Conservation (phyloP, 2,113 vertebrate species). For the Arenaria interpres region DNA sequence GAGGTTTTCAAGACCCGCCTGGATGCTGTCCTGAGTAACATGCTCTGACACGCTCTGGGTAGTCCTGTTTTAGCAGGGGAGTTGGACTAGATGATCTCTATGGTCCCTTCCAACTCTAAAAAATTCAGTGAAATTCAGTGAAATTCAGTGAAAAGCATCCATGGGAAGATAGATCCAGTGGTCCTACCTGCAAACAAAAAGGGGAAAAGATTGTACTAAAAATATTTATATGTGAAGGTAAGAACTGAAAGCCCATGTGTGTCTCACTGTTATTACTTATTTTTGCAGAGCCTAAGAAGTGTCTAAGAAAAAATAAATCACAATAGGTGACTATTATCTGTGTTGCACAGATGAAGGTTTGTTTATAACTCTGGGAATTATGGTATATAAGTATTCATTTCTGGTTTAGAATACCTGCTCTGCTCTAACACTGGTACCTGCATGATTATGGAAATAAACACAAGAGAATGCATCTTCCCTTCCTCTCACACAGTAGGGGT, state of each 20-base stretch:
- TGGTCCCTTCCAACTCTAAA: no score
- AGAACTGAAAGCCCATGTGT: neutral
- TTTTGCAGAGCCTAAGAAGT: neutral
- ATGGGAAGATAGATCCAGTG: neutral
- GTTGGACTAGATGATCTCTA: no score
- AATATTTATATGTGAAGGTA: neutral
- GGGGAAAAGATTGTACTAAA: fast-evolving
- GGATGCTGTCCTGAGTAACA: no score
- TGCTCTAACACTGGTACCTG: neutral
- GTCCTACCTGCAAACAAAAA: neutral
- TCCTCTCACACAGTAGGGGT: neutral
- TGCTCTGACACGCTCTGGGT: no score
- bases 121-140: no score
- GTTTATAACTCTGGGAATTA: neutral
- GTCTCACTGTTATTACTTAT: neutral
- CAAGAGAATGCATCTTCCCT: neutral
- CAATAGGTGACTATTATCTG: neutral
- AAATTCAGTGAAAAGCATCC: neutral
- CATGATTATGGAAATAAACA: neutral
- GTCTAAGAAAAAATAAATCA: neutral
- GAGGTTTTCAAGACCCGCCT: no score
- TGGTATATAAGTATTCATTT: neutral
- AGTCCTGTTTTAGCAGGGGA: no score
- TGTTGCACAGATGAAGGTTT: neutral
- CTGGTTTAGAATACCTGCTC: neutral